Conservation (phyloP, 2,888 invertebrate genomes). For the Sinohyriopsis cumingii region DNA sequence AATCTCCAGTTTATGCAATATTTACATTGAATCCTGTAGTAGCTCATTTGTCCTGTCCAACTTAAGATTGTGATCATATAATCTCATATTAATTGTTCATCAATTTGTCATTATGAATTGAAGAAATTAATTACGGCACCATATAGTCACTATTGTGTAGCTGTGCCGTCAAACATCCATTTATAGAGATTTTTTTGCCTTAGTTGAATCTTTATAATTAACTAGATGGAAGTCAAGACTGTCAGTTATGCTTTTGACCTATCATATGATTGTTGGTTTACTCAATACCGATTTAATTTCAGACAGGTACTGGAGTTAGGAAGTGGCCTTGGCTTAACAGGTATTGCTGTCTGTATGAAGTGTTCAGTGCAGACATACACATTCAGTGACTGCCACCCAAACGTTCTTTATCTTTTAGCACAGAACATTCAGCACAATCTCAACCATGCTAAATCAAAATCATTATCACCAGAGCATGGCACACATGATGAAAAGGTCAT, state of each 20-base stretch:
- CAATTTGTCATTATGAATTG: not conserved
- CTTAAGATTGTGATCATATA: constrained; percentile 1
- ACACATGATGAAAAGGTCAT: constrained; percentile 42
- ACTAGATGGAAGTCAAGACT: too few species aligned
- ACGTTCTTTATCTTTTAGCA: constrained; percentile 60
- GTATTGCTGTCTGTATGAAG: constrained; percentile 53
- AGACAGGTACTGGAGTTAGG: constrained; percentile 63
- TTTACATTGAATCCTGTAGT: too few species aligned
- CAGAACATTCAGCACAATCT: constrained; percentile 60
- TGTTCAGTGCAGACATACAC: constrained; percentile 50
- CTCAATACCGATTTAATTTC: constrained; percentile 6
- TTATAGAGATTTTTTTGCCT: too few species aligned
- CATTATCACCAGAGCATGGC: not conserved
- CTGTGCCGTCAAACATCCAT: too few species aligned
- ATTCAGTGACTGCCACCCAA: constrained; percentile 61
- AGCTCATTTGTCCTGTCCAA: not conserved
- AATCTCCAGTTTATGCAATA: too few species aligned
- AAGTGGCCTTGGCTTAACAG: constrained; percentile 64
- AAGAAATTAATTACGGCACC: too few species aligned
- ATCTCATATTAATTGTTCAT: not conserved
- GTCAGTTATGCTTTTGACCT: too few species aligned
- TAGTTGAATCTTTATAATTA: too few species aligned
- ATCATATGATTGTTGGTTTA: not conserved
- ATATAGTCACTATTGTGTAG: too few species aligned
- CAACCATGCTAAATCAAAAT: not conserved